Percentiles rank a stretch among this genome's conserved stretches.
phyloP scores from a whole-genome alignment of 2,888 invertebrate genomes.

The Sympetrum striolatum region DNA sequence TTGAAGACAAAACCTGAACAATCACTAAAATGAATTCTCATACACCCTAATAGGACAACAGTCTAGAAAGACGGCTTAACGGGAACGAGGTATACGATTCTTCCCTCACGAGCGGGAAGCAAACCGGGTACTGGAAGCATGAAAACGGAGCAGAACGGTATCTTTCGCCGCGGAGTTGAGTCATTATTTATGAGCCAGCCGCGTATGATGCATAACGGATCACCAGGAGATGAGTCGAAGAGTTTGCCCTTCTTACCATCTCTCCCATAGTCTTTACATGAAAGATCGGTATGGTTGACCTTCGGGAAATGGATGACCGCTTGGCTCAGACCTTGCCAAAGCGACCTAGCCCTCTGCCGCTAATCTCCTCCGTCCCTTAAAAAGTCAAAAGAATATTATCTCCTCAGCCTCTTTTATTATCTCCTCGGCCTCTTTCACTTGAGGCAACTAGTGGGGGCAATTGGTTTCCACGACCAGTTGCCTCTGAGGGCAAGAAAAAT shows the following conservation, averaged over 20 bases:
- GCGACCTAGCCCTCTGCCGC: neutral
- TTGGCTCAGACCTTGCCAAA: neutral
- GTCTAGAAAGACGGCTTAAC: neutral
- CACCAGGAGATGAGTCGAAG: neutral
- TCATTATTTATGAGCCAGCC: constrained; percentile 35
- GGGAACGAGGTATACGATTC: neutral
- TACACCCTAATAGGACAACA: neutral
- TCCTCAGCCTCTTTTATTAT: neutral
- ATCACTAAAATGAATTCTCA: neutral
- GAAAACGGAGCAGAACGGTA: neutral
- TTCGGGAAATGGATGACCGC: neutral
- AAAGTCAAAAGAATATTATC: neutral
- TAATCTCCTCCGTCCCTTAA: neutral
- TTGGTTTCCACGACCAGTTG: too few species aligned
- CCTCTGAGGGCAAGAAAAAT: too few species aligned
- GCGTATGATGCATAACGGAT: constrained; percentile 23
- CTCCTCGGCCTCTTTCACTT: neutral
- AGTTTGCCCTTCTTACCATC: neutral
- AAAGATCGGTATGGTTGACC: neutral
- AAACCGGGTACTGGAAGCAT: neutral
- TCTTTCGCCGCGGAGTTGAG: neutral
- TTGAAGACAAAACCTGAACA: neutral
- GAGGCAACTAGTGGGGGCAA: too few species aligned
- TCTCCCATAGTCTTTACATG: neutral
- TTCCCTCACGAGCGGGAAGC: neutral